phyloP scores from a whole-genome alignment of 1,140 invertebrate species.

The Drosophila athabasca region DNA sequence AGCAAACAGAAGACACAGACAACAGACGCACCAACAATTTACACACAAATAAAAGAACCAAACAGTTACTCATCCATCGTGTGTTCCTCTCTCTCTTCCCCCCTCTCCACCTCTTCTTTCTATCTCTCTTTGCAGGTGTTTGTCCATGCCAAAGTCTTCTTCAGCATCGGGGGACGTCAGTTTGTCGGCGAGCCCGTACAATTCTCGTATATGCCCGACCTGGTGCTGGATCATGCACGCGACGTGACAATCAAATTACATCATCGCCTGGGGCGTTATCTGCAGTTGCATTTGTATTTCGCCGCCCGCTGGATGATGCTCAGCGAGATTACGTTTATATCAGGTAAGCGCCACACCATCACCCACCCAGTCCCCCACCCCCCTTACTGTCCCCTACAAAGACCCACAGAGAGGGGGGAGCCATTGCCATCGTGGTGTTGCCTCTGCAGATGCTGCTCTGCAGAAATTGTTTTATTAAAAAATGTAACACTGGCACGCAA shows the following conservation, averaged over 20 bases:
- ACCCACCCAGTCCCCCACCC: too few species aligned
- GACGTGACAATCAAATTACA: constrained; percentile 93
- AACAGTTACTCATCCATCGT: constrained; percentile 41
- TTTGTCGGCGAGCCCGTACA: constrained; percentile 86
- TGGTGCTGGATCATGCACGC: constrained; percentile 91
- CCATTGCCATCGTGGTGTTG: constrained; percentile 14
- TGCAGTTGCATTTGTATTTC: constrained; percentile 93
- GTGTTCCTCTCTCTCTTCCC: not conserved
- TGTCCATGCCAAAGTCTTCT: constrained; percentile 88
- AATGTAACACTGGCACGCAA: constrained; percentile 47
- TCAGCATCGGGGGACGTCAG: constrained; percentile 90
- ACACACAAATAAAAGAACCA: constrained; percentile 7
- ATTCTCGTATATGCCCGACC: constrained; percentile 91
- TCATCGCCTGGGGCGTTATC: constrained; percentile 89
- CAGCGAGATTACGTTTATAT: constrained; percentile 92
- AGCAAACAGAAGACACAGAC: too few species aligned
- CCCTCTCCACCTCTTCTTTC: constrained; percentile 1
- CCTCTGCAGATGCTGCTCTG: too few species aligned
- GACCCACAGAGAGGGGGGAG: too few species aligned
- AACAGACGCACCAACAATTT: not conserved
- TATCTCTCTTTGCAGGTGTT: constrained; percentile 86
- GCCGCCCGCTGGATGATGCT: constrained; percentile 94
- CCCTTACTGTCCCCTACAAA: too few species aligned
- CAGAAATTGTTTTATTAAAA: constrained; percentile 68
- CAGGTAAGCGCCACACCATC: constrained; percentile 85